Conservation (phyloP, 2,888 invertebrate genomes). For the Branchipolynoe longqiensis region DNA sequence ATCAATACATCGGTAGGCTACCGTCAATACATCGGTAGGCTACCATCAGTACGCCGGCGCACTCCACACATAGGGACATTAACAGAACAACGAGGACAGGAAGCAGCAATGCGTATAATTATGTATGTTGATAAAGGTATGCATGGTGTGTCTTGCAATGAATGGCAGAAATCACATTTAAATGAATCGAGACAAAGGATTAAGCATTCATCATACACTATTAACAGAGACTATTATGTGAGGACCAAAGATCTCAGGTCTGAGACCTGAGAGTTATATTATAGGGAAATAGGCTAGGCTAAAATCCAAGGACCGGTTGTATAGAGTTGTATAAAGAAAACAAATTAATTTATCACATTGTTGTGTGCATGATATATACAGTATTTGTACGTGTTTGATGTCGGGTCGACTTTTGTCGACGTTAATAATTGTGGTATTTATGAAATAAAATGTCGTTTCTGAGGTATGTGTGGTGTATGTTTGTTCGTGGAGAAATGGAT, state of each 20-base stretch:
- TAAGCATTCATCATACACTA: too few species aligned
- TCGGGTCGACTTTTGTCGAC: conserved; percentile 54
- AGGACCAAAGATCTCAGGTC: conserved; percentile 51
- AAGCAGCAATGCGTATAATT: too few species aligned
- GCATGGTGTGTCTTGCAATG: not conserved
- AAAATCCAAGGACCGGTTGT: conserved; percentile 35
- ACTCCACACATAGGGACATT: too few species aligned
- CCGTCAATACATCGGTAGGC: too few species aligned
- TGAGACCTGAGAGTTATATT: conserved; percentile 40
- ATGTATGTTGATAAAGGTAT: not conserved
- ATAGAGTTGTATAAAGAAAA: conserved; percentile 43
- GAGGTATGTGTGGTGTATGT: not conserved
- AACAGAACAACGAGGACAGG: too few species aligned
- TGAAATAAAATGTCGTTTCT: conserved; percentile 51
- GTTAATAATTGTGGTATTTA: conserved; percentile 55
- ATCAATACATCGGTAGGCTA: too few species aligned
- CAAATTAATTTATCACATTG: conserved; percentile 54
- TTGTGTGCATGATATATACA: conserved; percentile 54
- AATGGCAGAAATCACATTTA: too few species aligned
- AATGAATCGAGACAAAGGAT: not conserved
- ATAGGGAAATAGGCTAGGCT: conserved; percentile 23
- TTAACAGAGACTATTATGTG: not conserved
- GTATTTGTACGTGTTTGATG: conserved; percentile 51
- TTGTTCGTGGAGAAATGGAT: not conserved
- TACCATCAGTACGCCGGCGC: too few species aligned